Conservation (phyloP, 2,888 invertebrate genomes). For the Arenicola marina region DNA sequence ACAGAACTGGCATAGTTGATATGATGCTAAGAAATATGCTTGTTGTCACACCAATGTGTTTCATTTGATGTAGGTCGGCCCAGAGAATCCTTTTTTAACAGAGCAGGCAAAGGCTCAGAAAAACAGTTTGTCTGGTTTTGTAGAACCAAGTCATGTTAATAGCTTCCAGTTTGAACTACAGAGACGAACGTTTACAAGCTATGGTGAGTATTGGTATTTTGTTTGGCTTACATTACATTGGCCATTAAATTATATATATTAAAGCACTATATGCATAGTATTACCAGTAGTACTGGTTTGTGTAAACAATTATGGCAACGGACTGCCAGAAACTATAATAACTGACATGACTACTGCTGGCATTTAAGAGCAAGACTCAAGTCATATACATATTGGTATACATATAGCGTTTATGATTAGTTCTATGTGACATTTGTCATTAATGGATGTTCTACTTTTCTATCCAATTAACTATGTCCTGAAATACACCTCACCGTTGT, state of each 20-base stretch:
- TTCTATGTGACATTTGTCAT: neutral
- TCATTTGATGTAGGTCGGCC: constrained; percentile 69
- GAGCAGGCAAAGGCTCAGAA: constrained; percentile 84
- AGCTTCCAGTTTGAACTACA: constrained; percentile 98
- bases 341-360: neutral
- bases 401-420: too few relatives aligned
- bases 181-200: constrained; percentile 87
- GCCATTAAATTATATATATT: too few relatives aligned
- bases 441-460: neutral
- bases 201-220: constrained; percentile 67
- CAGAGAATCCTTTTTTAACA: constrained; percentile 90
- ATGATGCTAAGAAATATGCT: too few relatives aligned
- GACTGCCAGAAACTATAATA: neutral
- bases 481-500: too few relatives aligned
- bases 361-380: too few relatives aligned
- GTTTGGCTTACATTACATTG: too few relatives aligned
- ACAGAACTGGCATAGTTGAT: constrained; percentile 86
- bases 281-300: too few relatives aligned
- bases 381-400: too few relatives aligned
- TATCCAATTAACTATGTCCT: neutral
- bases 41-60: too few relatives aligned
- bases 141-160: constrained; percentile 93
- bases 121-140: constrained; percentile 91
- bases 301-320: too few relatives aligned
- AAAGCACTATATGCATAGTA: too few relatives aligned